These are phyloP conservation scores for Chaetura pelagica DNA, from an alignment of 2,113 vertebrate genomes.

Conservation along the genomic window DNA sequence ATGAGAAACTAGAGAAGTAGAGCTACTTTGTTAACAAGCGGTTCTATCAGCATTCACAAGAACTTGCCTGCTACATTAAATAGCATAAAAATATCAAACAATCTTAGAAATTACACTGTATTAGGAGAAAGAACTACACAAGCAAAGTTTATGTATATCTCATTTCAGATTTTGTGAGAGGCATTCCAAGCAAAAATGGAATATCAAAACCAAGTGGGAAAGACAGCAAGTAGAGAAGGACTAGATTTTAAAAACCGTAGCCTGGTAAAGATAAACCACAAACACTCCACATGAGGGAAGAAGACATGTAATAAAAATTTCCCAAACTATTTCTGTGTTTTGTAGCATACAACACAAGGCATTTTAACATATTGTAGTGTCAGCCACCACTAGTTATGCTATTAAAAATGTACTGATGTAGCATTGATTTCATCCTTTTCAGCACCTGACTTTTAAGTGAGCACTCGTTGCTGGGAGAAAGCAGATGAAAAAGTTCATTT, in stretches of 20 bases:
- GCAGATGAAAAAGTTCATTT: constrained; percentile 44
- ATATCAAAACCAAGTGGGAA: neutral
- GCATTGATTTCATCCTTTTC: constrained; percentile 4
- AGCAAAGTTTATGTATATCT: neutral
- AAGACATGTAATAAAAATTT: neutral
- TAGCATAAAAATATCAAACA: neutral
- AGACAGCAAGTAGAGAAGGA: neutral
- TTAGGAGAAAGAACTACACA: neutral
- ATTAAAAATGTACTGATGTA: neutral
- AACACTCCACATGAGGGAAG: neutral
- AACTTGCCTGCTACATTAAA: neutral
- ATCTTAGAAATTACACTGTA: neutral
- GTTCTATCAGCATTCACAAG: neutral
- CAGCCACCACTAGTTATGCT: neutral
- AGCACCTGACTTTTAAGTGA: constrained; percentile 4
- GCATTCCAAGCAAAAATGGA: neutral
- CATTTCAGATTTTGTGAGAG: neutral
- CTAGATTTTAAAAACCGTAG: neutral
- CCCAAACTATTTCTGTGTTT: neutral
- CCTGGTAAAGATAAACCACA: neutral
- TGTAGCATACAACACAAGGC: neutral
- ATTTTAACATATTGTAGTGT: neutral
- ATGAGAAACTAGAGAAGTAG: neutral
- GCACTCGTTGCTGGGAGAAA: constrained; percentile 9
- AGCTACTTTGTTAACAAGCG: neutral